Evolutionary conservation across 2,113 vertebrate genomes (phyloP), one percentile per base, ranked within the genome.

Genomic region (Bambusicola thoracicus): DNA sequence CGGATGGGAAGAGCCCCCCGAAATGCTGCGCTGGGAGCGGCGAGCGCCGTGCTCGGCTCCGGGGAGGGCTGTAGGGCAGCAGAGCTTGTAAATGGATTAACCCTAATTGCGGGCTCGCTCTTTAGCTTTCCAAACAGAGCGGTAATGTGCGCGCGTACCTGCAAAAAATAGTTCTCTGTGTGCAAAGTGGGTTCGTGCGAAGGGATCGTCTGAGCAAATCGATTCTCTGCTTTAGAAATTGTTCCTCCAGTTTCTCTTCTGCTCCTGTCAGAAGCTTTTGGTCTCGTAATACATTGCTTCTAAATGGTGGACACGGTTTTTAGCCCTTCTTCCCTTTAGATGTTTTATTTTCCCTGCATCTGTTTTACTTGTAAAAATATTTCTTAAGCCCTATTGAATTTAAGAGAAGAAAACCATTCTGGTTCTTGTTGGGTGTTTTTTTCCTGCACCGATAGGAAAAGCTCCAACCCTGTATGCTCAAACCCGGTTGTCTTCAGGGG

Each of bases 361-460:
- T 93, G 32, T 79, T 92, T 91, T 92, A 30, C 63, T 87, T 89
- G 89, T 90, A 88, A 53, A 79, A 70, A 80, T 34, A 56, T 51
- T 20, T 49, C 61, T 91, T 59, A 81, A 4, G 67, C 87, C 89
- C 86, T 89, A 80, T 91, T 91, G 85, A 11, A 41, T 32, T 40
- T 38, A 36, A 51, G 48, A 61, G 49, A 82, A 80, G 73, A 16
- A 94, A 96, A 95, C 85, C 76, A 90, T 77, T 29, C 24, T 38
- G 58, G 85, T 53, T 70, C 29, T 72, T 44, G 85, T 43, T 51
- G 61, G 80, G 16, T 27, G 77, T 7, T 81, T 83, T 85, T 34
- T 40, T 61, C 82, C 62, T 40, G 15, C 59, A 68, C 29, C 2
- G 55, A 70, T 58, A 61, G 92, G 82, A 94, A 93, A 91, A 24